These are phyloP conservation scores for Euphydryas editha DNA, from an alignment of 2,888 invertebrate genomes.

Conservation along the genomic window DNA sequence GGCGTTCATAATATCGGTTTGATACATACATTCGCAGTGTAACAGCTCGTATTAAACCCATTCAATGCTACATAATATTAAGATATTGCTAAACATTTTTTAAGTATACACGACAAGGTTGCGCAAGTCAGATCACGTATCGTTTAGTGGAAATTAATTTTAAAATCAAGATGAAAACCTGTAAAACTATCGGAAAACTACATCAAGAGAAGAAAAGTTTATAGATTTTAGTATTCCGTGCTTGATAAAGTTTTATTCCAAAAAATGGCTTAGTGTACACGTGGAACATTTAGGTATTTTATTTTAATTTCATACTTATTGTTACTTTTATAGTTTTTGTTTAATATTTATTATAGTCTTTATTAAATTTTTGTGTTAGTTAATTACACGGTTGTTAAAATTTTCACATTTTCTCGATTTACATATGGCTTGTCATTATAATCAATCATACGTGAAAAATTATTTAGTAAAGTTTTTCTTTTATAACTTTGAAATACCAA, in stretches of 20 bases:
- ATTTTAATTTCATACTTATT: too few relatives aligned
- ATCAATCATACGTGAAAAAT: too few relatives aligned
- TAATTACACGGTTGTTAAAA: too few relatives aligned
- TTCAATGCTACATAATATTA: constrained; percentile 6
- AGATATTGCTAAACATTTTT: neutral
- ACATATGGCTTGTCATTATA: too few relatives aligned
- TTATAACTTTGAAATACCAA: too few relatives aligned
- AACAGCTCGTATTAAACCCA: neutral
- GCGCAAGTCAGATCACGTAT: neutral
- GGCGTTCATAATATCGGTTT: constrained; percentile 39
- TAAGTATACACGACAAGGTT: neutral
- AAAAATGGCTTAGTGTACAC: neutral
- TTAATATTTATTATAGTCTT: too few relatives aligned
- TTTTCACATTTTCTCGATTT: too few relatives aligned
- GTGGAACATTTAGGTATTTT: neutral
- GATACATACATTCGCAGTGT: constrained; percentile 6
- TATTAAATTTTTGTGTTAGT: too few relatives aligned
- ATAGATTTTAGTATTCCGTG: too few relatives aligned
- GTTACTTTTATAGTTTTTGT: too few relatives aligned
- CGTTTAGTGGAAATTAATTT: neutral
- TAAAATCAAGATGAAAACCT: neutral
- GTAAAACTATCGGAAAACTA: neutral
- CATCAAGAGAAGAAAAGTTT: too few relatives aligned
- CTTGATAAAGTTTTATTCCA: neutral
- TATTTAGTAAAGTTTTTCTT: too few relatives aligned